Percentiles rank a stretch among this genome's conserved stretches.
These are phyloP conservation scores for Halcyon smyrnensis DNA, from an alignment of 2,797 vertebrate species.

Conservation along the genomic window DNA sequence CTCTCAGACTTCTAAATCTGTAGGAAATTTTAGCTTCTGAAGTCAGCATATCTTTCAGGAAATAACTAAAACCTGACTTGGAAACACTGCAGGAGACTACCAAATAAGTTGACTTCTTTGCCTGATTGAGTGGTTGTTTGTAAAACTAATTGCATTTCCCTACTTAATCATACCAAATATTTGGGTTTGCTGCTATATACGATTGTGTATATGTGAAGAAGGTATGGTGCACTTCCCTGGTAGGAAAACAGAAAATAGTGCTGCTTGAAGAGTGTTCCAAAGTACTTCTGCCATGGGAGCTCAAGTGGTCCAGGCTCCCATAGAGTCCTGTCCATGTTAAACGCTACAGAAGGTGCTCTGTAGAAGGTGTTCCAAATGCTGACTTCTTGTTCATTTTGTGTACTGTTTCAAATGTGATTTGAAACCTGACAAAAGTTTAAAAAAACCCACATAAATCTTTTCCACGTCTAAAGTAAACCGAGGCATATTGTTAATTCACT, in stretches of 20 bases:
- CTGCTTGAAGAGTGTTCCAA: background rate
- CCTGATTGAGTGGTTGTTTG: background rate
- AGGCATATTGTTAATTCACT: background rate
- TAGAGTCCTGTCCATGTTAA: background rate
- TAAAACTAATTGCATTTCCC: constrained; percentile 24
- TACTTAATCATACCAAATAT: background rate
- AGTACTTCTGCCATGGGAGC: background rate
- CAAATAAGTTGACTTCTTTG: background rate
- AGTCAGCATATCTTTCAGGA: constrained; percentile 15
- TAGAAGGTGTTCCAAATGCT: background rate
- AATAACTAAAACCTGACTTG: constrained; percentile 8
- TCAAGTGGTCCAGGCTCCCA: background rate
- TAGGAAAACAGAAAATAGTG: background rate
- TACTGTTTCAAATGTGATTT: background rate
- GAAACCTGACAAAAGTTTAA: background rate
- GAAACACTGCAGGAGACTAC: background rate
- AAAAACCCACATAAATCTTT: background rate
- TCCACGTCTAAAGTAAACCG: background rate
- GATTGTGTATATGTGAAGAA: background rate
- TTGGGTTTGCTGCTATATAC: background rate
- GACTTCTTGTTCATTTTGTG: background rate
- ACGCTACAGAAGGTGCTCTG: background rate
- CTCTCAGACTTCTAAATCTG: background rate
- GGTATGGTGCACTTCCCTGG: background rate
- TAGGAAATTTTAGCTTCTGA: constrained; percentile 7